Evolutionary conservation across 2,113 vertebrate species (phyloP), one percentile per base, ranked within the genome.

Genomic region (Opisthocomus hoazin): DNA sequence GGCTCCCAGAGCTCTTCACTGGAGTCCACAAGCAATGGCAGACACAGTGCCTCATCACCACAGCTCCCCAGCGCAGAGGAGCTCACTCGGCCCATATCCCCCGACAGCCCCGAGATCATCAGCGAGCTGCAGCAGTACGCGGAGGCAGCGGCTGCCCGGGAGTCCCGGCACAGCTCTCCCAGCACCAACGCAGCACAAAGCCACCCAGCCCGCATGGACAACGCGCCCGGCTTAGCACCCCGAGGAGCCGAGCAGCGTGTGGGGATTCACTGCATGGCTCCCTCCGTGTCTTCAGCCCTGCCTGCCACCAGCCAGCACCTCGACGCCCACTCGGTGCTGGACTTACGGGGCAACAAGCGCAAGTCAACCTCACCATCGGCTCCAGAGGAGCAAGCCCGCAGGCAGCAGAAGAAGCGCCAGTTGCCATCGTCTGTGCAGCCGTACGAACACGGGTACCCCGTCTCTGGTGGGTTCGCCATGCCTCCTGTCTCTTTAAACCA

Each of bases 1-100:
- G 99, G 98, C 89, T 94, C 98, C 84, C 98, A 98, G 80, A 98
- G 97, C 80, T 97, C 98, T 53, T 97, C 98, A 36, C 95, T 96
- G 20, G 98, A 98, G 68, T 98, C 98, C 94, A 95, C 98, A 30
- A 98, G 98, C 97, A 98, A 98, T 5, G 98, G 99, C 96, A 99
- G 98, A 96, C 99, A 99, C 58, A 99, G 99, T 97, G 98, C 99
- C 92, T 98, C 98, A 48, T 99, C 99, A 22, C 99, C 99, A 2
- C 97, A 98, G 97, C 98, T 97, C 84, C 98, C 97, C 21, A 98
- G 98, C 15, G 84, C 98, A 0, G 98, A 98, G 53, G 97, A 98
- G 39, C 98, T 98, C 56, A 98, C 98, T 77, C 98, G 96, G 60
- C 97, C 98, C 14, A 98, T 99, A 82, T 99, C 99, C 87, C 99